phyloP scores from a whole-genome alignment of 2,888 invertebrate species.

The Phyllotreta striolata region DNA sequence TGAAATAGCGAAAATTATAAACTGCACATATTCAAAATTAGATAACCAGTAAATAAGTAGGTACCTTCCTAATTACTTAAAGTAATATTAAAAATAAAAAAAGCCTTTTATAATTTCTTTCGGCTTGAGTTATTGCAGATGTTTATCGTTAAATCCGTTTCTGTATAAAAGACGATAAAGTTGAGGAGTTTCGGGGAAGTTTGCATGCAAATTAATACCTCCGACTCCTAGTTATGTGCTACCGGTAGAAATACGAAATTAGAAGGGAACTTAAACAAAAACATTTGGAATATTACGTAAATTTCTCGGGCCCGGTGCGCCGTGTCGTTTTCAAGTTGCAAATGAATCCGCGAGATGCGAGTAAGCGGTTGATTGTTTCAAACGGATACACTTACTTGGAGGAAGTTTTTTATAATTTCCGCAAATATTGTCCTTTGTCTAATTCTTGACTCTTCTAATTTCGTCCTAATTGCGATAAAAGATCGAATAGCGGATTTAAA shows the following conservation, averaged over 20 bases:
- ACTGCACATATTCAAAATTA: too few species aligned
- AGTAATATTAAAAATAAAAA: too few species aligned
- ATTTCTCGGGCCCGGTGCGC: conserved; percentile 17
- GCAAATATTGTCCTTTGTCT: conserved; percentile 21
- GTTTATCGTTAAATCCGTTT: conserved; percentile 2
- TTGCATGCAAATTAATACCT: conserved; percentile 59
- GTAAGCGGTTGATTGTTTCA: conserved; percentile 24
- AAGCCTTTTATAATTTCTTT: background rate
- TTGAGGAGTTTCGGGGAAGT: conserved; percentile 36
- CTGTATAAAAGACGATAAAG: conserved; percentile 21
- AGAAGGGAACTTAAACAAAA: conserved; percentile 52
- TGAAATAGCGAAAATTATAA: too few species aligned
- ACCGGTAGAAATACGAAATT: conserved; percentile 52
- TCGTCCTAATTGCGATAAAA: background rate
- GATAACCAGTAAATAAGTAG: too few species aligned
- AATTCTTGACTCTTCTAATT: conserved; percentile 9
- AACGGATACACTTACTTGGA: conserved; percentile 15
- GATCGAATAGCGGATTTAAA: too few species aligned
- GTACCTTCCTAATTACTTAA: too few species aligned
- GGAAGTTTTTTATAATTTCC: conserved; percentile 17
- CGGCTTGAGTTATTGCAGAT: conserved; percentile 1
- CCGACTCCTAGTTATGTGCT: conserved; percentile 48
- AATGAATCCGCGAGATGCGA: conserved; percentile 14
- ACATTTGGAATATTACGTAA: conserved; percentile 36
- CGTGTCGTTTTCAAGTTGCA: conserved; percentile 22